Conservation (phyloP, 2,797 vertebrate species). For the Lutjanus argentimaculatus region DNA sequence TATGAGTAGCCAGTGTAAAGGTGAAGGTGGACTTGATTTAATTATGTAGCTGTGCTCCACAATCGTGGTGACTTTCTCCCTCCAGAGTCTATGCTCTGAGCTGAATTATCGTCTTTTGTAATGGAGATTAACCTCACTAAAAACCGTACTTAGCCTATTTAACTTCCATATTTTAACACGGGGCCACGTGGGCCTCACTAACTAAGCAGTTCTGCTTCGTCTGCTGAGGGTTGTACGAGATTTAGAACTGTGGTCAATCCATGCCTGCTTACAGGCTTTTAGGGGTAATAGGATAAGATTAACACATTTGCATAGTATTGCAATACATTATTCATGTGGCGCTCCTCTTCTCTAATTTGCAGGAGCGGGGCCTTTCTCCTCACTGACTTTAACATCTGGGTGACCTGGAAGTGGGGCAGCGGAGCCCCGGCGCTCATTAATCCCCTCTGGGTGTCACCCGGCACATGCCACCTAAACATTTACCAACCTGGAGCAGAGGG, state of each 20-base stretch:
- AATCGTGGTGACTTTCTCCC: conserved; percentile 26
- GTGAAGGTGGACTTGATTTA: conserved; percentile 70
- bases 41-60: conserved; percentile 57
- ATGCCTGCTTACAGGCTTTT: conserved; percentile 75
- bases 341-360: conserved; percentile 76
- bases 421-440: conserved; percentile 38
- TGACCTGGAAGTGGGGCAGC: conserved; percentile 59
- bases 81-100: conserved; percentile 33
- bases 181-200: conserved; percentile 45
- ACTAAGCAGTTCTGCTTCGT: conserved; percentile 68
- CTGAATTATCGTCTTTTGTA: conserved; percentile 73
- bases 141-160: conserved; percentile 70
- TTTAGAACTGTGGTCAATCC: conserved; percentile 77
- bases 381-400: conserved; percentile 77
- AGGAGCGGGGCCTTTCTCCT: conserved; percentile 64
- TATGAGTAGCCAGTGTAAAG: conserved; percentile 50
- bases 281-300: conserved; percentile 84
- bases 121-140: conserved; percentile 79
- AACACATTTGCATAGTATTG: conserved; percentile 82
- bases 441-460: conserved; percentile 40
- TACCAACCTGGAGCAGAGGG: neutral
- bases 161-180: conserved; percentile 69
- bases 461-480: conserved; percentile 31
- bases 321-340: conserved; percentile 84
- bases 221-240: conserved; percentile 61